A percentile compares a stretch with the other conserved stretches of the same genome.
phyloP scores from a whole-genome alignment of 1,140 invertebrate genomes.

The Asbolus verrucosus region DNA sequence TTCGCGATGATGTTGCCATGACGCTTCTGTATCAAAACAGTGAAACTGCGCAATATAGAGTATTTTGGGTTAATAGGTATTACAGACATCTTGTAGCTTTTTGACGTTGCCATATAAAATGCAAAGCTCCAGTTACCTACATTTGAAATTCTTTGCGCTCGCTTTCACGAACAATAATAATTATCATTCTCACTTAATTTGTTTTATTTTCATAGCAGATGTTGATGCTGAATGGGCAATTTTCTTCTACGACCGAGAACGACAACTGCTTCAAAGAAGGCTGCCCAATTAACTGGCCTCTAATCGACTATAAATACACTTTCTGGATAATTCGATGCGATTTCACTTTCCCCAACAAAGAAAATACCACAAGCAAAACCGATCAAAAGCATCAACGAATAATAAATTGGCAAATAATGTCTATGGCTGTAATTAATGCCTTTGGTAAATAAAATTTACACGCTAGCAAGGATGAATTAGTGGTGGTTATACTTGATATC shows the following conservation, averaged over 20 bases:
- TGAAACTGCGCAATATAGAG: constrained; percentile 1
- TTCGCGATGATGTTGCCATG: too few species aligned
- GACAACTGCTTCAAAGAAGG: constrained; percentile 7
- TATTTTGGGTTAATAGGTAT: constrained; percentile 1
- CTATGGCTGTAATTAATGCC: too few species aligned
- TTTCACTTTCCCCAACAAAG: too few species aligned
- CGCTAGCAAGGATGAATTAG: too few species aligned
- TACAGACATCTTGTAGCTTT: background rate
- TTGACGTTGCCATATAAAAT: constrained; percentile 8
- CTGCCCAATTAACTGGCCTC: constrained; percentile 4
- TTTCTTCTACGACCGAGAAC: background rate
- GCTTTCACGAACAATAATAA: constrained; percentile 22
- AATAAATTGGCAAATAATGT: too few species aligned
- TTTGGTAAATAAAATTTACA: too few species aligned
- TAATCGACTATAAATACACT: background rate
- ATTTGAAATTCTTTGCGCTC: constrained; percentile 25
- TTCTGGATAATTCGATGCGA: too few species aligned
- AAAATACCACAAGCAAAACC: too few species aligned
- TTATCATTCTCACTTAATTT: constrained; percentile 32
- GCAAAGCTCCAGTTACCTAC: constrained; percentile 12
- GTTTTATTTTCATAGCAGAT: constrained; percentile 30
- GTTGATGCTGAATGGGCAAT: background rate
- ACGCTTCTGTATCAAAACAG: background rate
- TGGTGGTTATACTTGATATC: too few species aligned
- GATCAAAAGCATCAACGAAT: too few species aligned